Evolutionary conservation across 2,888 invertebrate genomes (phyloP), one percentile per base, ranked within the genome.

Genomic region (Pachymerium ferrugineum): DNA sequence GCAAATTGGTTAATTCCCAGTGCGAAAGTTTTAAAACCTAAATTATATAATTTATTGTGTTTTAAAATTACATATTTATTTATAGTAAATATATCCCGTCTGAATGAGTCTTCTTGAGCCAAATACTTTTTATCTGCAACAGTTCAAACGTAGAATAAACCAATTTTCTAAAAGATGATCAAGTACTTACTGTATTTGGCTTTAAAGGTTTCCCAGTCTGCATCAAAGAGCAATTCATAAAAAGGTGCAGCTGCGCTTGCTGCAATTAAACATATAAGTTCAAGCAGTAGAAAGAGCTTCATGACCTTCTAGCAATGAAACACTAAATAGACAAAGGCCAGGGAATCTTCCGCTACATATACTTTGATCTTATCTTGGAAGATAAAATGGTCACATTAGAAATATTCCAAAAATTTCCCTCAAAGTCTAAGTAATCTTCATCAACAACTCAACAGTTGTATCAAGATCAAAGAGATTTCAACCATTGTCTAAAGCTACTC

Each of bases 31-130:
- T 87, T 86, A 75, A 86, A 82, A 12, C 92, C 92, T 79, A 85
- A 81, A 78, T 88, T 87, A 83, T 83, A 92, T 75, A 86, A 84
- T 80, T 89, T 87, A 86, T 95, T 96, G 83, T 95, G 95, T 80
- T 89, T 88, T 70, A 91, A 91, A 79, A 95, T 89, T 82, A 88
- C 89, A 80, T 90, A 89, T 79, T 89, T 89, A 83, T 95, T 95
- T 82, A 94, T 93, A 83, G 92, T 88, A 82, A 89, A 95, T 78
- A 94, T 92, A 84, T 94, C 93, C 88, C 91, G 87, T 71, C 94
- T 89, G 84, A 91, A 93, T 78, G 86, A 87, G 80, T 95, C 94
- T 80, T 94, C 94, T 0, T 88, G 85, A 0, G 89, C 88, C 79
- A 85, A 83, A 81, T 94, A 94, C 0, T 79, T 77, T 82, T 91